Percentiles rank a stretch among this genome's conserved stretches.
Conservation (phyloP, 2,888 invertebrate species). For the Reticulitermes lucifugus region DNA sequence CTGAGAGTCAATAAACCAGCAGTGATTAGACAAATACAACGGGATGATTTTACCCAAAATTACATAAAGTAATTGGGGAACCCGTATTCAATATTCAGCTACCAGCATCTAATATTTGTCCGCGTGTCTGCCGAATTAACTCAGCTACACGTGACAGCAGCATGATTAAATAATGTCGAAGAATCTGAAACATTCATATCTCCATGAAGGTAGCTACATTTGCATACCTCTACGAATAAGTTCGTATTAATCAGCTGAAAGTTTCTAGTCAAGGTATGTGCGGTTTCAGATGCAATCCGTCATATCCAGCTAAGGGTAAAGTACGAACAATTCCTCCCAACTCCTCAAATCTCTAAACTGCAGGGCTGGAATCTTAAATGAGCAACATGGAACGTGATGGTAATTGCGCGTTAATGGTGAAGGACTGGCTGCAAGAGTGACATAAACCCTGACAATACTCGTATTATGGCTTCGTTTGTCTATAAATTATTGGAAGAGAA, state of each 20-base stretch:
- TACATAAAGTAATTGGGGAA: no score
- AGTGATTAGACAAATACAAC: no score
- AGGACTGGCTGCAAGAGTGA: no score
- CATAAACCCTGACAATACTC: no score
- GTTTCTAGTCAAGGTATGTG: background rate
- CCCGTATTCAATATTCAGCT: no score
- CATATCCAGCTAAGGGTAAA: background rate
- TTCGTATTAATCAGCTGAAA: conserved; percentile 16
- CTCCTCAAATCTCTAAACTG: background rate
- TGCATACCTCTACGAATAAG: background rate
- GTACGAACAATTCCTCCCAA: background rate
- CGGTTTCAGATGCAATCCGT: background rate
- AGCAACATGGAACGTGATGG: background rate
- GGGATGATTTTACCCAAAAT: no score
- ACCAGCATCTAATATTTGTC: no score
- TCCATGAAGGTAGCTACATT: background rate
- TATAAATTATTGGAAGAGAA: no score
- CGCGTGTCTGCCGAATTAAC: no score
- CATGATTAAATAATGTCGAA: background rate
- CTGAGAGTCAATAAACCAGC: no score
- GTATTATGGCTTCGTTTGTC: no score
- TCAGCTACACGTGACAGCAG: background rate
- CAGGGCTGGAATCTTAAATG: background rate
- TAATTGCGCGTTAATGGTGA: background rate
- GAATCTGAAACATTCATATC: background rate